Conservation (phyloP, 35 echinoderm and acorn worm species). For the Stichopus chloronotus region DNA sequence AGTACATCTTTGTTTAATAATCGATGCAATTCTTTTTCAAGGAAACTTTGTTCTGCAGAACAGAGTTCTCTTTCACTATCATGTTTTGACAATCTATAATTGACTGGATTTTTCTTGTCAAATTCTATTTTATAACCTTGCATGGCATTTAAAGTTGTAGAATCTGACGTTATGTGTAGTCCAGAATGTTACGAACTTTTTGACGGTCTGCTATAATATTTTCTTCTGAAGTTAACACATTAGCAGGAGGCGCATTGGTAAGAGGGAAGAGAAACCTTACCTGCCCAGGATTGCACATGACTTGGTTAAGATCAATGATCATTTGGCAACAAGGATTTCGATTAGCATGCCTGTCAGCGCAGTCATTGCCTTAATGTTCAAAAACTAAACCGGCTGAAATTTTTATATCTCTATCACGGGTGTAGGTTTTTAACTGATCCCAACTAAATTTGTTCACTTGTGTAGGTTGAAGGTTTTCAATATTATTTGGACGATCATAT, state of each 20-base stretch:
- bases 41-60: not conserved
- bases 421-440: too few species aligned
- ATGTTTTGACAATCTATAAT: slow-evolving; percentile 1
- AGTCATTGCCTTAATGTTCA: slow-evolving; percentile 19
- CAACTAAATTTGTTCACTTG: not conserved
- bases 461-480: not conserved
- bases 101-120: slow-evolving; percentile 26
- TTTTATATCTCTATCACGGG: too few species aligned
- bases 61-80: not conserved
- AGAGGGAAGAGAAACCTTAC: not conserved
- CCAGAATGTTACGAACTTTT: not conserved
- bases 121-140: slow-evolving; percentile 21
- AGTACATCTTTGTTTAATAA: slow-evolving; percentile 10
- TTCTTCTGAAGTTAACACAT: not conserved
- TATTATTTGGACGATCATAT: slow-evolving; percentile 36
- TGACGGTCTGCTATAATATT: not conserved
- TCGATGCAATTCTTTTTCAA: slow-evolving; percentile 32
- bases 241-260: not conserved
- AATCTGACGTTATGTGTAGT: not conserved
- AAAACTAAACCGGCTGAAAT: too few species aligned
- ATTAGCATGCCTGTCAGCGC: slow-evolving; percentile 9
- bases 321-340: slow-evolving; percentile 4
- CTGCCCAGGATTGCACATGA: not conserved
- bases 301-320: slow-evolving; percentile 1
- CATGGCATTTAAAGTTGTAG: not conserved